Base-by-base conservation (phyloP, 2,888 invertebrate genomes). In the Ypsolopha scabrella region DNA sequence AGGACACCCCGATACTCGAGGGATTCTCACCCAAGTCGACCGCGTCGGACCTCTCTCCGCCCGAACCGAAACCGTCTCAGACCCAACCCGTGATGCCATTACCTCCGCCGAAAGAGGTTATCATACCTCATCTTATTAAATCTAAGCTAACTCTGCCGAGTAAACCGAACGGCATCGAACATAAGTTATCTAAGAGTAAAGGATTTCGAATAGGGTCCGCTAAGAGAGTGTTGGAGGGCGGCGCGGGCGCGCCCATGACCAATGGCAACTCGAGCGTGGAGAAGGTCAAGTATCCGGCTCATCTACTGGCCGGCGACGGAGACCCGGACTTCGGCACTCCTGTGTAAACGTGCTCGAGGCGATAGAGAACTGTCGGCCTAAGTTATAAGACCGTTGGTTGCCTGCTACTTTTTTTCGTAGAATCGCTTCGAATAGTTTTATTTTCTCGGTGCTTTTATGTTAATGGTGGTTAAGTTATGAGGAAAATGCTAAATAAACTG, bases 301-400 rank as follows among this genome's bases (percentile, higher is more conserved):
- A 69, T 41, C 63, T 76, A 57, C 68, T 80, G 52, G 67, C 79
- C 55, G 90, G 90, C 45, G 88, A 89, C 60, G 91, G 91, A 0
- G 90, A 91, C 75, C 90, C 91, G 0, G 90, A 90, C 77, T 91
- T 91, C 71, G 91, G 91, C 57, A 91, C 91, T 6, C 91, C 91
- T 9, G 91, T 91, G 60, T 91, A 87, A 86, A 54, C 9, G 9
- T 11, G 11, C 43, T 41, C 24, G 24, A 24, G 24, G 24, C 24
- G 24, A 24, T 43, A n/a, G 43, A 14, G 14, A 13, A 43, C 43
- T n/a, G n/a, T 45, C 24, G 45, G 45, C 45, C 46, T 46, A 34
- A 36, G 34, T 0, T 24, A 46, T 43, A 9, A 14, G 24, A 43
- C 43, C 24, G 24, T 24, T 24, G 43, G 43, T 43, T 43, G 24